Base-by-base conservation (phyloP, 1,140 invertebrate species). In the Drosophila carrolli region DNA sequence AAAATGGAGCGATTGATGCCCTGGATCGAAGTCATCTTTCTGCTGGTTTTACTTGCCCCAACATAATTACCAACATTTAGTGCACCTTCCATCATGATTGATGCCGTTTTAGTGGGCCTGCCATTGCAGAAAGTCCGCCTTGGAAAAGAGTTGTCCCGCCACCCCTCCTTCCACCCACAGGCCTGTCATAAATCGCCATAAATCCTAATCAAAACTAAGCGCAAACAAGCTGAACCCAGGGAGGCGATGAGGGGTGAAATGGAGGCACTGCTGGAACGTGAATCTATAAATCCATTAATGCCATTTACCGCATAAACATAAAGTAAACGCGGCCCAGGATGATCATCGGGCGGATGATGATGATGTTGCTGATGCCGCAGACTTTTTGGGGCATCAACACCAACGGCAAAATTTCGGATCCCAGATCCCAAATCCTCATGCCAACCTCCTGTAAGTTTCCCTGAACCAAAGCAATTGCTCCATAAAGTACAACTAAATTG, bases 401-500 rank as follows among this genome's bases (percentile, higher is more conserved):
- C 67, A 72, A 63, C 55, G 53, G 48, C 74, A 51, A 44, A 53
- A 48, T 41, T 53, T 65, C 10, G 59, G 58, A 67, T 62, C 57
- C 35, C 50, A 44, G 63, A 68, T 38, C 41, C 23, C 19, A 43
- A 43, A 48, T 16, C 50, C 9, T 6, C 13, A 16, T 16, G 40
- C 46, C 29, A 27, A 16, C 46, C 27, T 46, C 35, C 67, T 51
- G 38, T 23, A 47, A 38, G 37, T 19, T 46, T 27, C 35, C 53
- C 48, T 32, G 23, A 35, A 60, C 63, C 72, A 79, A 58, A 76
- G 75, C 86, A 90, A 90, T 90, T 90, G 85, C 85, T 90, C 85
- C 85, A 90, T 90, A 90, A 90, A 90, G 78, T 90, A 90, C 90
- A 90, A 90, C 85, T 90, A 90, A 90, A 90, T 90, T 90, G 85